Evolutionary conservation across 2,797 vertebrate species (phyloP), one percentile per base, ranked within the genome.

Genomic region (Corythornis leucogaster): DNA sequence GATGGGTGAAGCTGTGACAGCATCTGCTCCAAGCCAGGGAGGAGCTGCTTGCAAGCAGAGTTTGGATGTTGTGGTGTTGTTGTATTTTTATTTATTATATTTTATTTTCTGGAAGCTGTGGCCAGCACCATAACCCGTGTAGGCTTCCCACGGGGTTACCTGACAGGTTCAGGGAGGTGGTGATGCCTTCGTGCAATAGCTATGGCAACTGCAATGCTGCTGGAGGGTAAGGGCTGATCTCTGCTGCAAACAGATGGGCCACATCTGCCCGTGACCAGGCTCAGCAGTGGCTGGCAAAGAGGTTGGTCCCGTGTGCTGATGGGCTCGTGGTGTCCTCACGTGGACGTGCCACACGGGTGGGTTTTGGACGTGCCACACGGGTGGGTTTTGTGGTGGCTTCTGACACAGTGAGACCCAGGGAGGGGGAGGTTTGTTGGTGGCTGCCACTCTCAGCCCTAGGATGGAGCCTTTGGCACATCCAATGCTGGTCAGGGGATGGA

Each of bases 111-210:
- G 64, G 85, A 8, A 18, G 64, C 8, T 40, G n/a, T 20, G 42
- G 15, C 35, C 4, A 1, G 4, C 1, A 2, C 35, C 22, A 33
- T 74, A 9, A 42, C 63, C 20, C 3, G 17, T 1, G 4, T 2
- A 5, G 33, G 57, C 28, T 54, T 50, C 53, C 38, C 5, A 0
- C 11, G 3, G 53, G 53, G 31, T 6, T 4, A 3, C 9, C 22
- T 1, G 17, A 11, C 38, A 25, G 66, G 28, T 13, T 2, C 20
- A 28, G 63, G 46, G 42, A 51, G 38, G 70, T 15, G 80, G 5
- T 2, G 38, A 18, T 42, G 77, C 31, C 66, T 58, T 58, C 0
- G 4, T 31, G 55, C 10, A 3, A 21, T 14, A 57, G 15, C 17
- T 42, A 3, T 31, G 71, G 70, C 22, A 35, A 50, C 30, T 3